These are phyloP conservation scores for Piprites chloris DNA, from an alignment of 2,113 vertebrate genomes.

Conservation along the genomic window DNA sequence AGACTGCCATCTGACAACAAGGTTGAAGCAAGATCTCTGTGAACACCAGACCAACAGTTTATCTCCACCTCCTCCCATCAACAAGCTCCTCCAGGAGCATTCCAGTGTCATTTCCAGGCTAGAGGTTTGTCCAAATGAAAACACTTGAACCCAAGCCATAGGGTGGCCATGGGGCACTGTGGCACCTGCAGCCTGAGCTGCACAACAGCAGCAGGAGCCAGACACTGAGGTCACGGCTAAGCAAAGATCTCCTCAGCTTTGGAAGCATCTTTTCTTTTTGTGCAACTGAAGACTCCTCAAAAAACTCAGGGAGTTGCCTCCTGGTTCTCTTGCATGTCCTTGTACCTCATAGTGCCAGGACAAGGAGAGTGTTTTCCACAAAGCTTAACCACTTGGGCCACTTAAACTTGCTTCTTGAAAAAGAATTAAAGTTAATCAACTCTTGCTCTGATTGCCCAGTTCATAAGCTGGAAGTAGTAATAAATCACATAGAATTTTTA, in stretches of 20 bases:
- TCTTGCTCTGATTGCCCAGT: not conserved
- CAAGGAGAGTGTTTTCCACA: not conserved
- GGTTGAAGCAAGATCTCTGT: not conserved
- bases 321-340: not conserved
- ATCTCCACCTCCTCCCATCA: not conserved
- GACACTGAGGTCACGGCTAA: rapidly evolving
- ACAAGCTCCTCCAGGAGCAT: not conserved
- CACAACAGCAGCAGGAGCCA: not conserved
- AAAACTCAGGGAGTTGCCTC: not conserved
- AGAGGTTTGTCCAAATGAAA: not conserved
- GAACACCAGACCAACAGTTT: not conserved
- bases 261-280: not conserved
- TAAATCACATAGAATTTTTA: not conserved
- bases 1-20: not conserved
- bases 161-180: rapidly evolving
- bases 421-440: not conserved
- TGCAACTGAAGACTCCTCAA: not conserved
- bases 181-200: not conserved
- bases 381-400: not conserved
- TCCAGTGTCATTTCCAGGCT: not conserved
- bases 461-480: not conserved
- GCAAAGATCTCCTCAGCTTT: not conserved
- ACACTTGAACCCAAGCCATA: not conserved
- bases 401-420: not conserved
- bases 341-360: not conserved